A percentile compares a stretch with the other conserved stretches of the same genome.
Evolutionary conservation across 1,140 invertebrate species (phyloP).

Genomic region (Drosophila bipectinata): DNA sequence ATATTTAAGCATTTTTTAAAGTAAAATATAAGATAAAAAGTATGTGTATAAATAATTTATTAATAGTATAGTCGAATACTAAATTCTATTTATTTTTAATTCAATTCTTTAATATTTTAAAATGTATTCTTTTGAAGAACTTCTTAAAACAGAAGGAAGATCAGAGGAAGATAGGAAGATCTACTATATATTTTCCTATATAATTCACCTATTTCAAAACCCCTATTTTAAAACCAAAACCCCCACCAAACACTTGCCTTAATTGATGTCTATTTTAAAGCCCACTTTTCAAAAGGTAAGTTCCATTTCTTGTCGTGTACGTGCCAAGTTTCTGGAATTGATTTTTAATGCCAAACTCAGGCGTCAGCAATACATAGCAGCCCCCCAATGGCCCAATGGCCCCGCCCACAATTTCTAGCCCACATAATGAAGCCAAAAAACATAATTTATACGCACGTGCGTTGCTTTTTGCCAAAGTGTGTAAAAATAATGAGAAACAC

Average conservation of each 20-base stretch:
- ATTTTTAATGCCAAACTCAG: conserved; percentile 72
- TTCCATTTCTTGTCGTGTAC: conserved; percentile 30
- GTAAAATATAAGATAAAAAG: too few species aligned
- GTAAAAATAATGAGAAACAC: conserved; percentile 79
- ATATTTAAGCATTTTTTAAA: neutral
- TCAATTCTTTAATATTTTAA: too few species aligned
- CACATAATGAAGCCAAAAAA: conserved; percentile 71
- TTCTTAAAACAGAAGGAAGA: too few species aligned
- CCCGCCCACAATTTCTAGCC: neutral
- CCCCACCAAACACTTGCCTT: neutral
- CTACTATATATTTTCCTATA: too few species aligned
- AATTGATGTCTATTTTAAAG: neutral
- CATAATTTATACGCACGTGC: conserved; percentile 73
- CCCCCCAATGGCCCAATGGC: neutral
- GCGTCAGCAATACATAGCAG: conserved; percentile 17
- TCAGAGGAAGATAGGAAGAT: too few species aligned
- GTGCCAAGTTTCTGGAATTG: conserved; percentile 75
- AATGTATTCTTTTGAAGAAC: too few species aligned
- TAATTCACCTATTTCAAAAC: too few species aligned
- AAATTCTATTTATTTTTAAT: too few species aligned
- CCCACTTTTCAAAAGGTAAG: neutral
- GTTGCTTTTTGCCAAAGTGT: conserved; percentile 24
- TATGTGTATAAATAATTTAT: too few species aligned
- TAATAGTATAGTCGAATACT: too few species aligned
- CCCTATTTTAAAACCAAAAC: too few species aligned